phyloP scores from a whole-genome alignment of 2,113 vertebrate species.

The Nyctibius bracteatus region DNA sequence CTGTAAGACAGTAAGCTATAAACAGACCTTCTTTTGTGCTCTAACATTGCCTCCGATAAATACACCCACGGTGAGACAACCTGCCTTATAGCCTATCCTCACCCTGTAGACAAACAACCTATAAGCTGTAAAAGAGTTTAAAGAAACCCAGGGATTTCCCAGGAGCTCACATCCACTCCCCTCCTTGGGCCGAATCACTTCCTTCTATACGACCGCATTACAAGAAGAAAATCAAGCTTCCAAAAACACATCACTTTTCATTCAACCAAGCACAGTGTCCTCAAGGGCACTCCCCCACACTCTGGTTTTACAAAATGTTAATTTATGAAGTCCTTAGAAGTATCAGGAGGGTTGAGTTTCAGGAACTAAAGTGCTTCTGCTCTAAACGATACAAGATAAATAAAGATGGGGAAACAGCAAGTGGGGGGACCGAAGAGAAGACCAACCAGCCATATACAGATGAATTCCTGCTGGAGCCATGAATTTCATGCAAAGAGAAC shows the following conservation, averaged over 20 bases:
- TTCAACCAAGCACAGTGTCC: neutral
- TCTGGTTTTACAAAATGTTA: neutral
- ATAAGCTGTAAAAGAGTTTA: neutral
- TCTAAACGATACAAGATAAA: constrained; percentile 1
- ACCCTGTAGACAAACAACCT: neutral
- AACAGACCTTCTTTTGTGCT: neutral
- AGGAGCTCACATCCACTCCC: neutral
- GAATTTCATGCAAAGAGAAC: neutral
- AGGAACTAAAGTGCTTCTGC: neutral
- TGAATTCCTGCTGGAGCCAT: neutral
- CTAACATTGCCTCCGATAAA: neutral
- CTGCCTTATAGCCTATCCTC: neutral
- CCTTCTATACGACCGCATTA: neutral
- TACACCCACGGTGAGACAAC: neutral
- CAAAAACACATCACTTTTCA: neutral
- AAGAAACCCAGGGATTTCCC: neutral
- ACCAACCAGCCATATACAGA: neutral
- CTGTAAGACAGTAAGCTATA: neutral
- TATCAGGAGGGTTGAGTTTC: neutral
- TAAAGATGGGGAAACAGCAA: neutral
- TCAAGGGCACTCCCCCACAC: neutral
- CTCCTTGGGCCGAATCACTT: neutral
- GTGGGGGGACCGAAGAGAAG: neutral
- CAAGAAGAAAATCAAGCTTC: neutral
- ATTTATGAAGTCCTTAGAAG: neutral